A percentile compares a stretch with the other conserved stretches of the same genome.
These are phyloP conservation scores for Tragelaphus buxtoni DNA, from an alignment of 2,113 vertebrate species.

Conservation along the genomic window DNA sequence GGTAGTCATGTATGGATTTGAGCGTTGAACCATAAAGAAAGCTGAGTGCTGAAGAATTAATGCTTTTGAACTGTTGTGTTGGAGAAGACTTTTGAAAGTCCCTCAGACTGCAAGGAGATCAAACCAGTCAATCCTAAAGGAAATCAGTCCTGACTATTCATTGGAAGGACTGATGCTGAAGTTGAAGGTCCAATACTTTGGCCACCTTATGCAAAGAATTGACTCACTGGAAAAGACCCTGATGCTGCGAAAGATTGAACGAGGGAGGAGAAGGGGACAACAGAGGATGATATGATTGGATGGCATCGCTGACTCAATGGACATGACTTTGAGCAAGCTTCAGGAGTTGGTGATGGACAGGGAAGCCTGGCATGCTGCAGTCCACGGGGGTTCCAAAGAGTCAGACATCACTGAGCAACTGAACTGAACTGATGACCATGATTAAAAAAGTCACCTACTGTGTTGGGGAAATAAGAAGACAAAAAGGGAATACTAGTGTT, in stretches of 20 bases:
- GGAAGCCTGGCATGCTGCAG: background rate
- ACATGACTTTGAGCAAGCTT: background rate
- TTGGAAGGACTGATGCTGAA: background rate
- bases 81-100: background rate
- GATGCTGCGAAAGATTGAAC: background rate
- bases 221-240: background rate
- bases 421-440: background rate
- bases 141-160: background rate
- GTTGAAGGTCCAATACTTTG: background rate
- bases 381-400: background rate
- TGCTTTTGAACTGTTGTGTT: background rate
- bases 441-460: background rate
- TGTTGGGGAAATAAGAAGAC: background rate
- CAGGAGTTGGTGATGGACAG: background rate
- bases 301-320: accelerated
- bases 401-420: background rate
- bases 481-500: background rate
- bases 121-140: background rate
- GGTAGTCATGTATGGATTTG: background rate
- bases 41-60: background rate
- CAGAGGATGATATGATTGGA: background rate
- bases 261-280: background rate
- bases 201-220: background rate
- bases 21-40: background rate
- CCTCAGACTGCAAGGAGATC: background rate